A percentile compares a stretch with the other conserved stretches of the same genome.
Evolutionary conservation across 2,797 vertebrate genomes (phyloP).

Genomic region (Molothrus aeneus): DNA sequence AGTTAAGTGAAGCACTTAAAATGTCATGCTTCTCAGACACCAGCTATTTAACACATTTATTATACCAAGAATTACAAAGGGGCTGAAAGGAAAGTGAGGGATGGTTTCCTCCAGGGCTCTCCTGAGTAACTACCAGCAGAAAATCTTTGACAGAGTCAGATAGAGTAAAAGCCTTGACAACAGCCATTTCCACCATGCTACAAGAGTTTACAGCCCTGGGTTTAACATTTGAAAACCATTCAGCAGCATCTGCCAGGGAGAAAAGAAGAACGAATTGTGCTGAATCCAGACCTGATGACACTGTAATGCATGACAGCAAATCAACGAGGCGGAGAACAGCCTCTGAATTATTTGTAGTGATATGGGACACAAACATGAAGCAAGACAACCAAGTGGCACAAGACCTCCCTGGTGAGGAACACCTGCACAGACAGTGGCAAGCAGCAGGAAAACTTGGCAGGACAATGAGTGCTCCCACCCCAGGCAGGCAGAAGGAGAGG

Average conservation of each 20-base stretch:
- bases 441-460: neutral
- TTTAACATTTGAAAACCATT: neutral
- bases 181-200: neutral
- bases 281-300: neutral
- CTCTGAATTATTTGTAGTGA: neutral
- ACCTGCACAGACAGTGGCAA: neutral
- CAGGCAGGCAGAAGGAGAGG: neutral
- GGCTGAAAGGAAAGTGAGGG: slow-evolving; percentile 8
- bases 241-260: neutral
- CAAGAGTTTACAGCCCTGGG: neutral
- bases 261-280: neutral
- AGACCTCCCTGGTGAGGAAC: neutral
- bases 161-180: neutral
- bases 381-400: neutral
- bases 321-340: neutral
- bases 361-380: rapidly evolving
- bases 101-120: neutral
- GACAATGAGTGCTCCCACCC: neutral
- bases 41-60: neutral
- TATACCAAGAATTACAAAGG: neutral
- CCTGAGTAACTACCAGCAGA: neutral
- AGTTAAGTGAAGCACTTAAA: neutral
- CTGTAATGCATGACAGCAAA: neutral
- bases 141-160: neutral
- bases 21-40: neutral